Base-by-base conservation (phyloP, 1,140 invertebrate species). In the Drosophila bocki region DNA sequence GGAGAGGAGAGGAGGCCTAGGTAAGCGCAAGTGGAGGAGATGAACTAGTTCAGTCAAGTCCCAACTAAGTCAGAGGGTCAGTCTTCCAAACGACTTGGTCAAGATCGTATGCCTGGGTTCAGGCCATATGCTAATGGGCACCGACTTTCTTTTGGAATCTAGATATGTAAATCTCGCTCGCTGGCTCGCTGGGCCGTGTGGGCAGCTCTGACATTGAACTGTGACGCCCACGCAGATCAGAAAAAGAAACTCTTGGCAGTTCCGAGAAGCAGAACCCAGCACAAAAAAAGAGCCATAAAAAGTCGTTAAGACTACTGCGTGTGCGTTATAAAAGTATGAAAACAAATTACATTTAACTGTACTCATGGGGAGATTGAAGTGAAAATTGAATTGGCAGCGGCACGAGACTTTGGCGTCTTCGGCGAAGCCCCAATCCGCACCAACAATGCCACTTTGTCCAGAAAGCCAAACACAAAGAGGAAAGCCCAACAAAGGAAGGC, bases 261-360 rank as follows among this genome's bases (percentile, higher is more conserved):
- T 29, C 67, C 37, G 6, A 47, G 47, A 29, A 51, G 41, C 35
- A 67, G 39, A 65, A 75, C 35, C 29, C 29, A n/a, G 6, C n/a
- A 26, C n/a, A 39, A 56, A 58, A 58, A 42, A 42, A 42, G 41
- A 61, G 22, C 60, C 44, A 39, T 41, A 74, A 58, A 39, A 61
- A 59, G 54, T 53, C 37, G 44, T 42, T 51, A 58, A 37, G 51
- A 51, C 33, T 33, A 56, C 51, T 65, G 70, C 70, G 69, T 75
- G 74, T 63, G 58, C 51, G 68, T 76, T 64, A 67, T 47, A 82
- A 72, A 50, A 54, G 67, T 47, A 77, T 77, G 56, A 80, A 80
- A 88, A 88, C 84, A 87, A 87, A 87, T 87, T 87, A 88, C 58
- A 53, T 80, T 84, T 83, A 88, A 88, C 76, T 75, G 77, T 88